Percentiles rank a stretch among this genome's conserved stretches.
Conservation (phyloP, 2,797 vertebrate genomes). For the Silurus aristotelis region DNA sequence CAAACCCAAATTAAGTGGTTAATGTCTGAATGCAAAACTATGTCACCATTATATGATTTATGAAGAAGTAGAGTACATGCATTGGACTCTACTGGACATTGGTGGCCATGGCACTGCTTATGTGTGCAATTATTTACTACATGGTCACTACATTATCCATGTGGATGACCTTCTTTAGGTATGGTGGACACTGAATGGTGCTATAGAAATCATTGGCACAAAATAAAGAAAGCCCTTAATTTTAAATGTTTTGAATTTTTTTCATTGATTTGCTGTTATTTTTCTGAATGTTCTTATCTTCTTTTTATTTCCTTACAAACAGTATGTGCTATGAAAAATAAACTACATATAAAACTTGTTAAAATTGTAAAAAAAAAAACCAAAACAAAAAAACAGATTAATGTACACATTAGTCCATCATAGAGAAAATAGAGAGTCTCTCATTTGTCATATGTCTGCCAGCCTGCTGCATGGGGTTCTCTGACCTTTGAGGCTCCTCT, state of each 20-base stretch:
- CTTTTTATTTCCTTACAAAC: no score
- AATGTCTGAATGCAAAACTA: background rate
- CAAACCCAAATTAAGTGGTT: background rate
- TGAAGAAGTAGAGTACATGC: background rate
- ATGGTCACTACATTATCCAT: background rate
- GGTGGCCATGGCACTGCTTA: background rate
- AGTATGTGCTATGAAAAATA: no score
- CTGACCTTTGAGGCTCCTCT: constrained; percentile 73
- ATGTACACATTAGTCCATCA: background rate
- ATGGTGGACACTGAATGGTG: background rate
- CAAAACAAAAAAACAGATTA: background rate
- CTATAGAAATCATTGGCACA: background rate
- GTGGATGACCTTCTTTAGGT: background rate
- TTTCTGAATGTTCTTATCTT: background rate
- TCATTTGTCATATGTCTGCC: constrained; percentile 53
- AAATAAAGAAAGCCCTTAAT: background rate
- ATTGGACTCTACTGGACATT: background rate
- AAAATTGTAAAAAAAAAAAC: background rate
- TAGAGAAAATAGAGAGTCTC: background rate
- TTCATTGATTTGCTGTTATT: background rate
- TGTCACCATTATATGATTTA: background rate
- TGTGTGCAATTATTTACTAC: background rate
- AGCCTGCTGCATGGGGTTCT: constrained; percentile 66
- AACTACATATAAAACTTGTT: background rate
- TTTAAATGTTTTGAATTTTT: background rate